phyloP scores from a whole-genome alignment of 2,113 vertebrate species.

The Podarcis cretensis region DNA sequence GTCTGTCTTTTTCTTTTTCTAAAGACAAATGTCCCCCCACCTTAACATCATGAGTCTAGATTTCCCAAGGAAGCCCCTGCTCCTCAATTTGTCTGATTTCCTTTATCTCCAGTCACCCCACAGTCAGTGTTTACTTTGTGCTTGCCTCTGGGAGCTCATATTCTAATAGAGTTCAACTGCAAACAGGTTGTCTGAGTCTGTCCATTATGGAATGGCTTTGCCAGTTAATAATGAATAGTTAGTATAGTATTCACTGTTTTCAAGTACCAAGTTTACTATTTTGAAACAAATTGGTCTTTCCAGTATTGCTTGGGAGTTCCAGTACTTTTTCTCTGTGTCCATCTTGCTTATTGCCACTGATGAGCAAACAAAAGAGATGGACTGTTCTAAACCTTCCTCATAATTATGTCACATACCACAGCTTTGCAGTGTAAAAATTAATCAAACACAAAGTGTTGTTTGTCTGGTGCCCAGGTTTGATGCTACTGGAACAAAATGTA shows the following conservation, averaged over 20 bases:
- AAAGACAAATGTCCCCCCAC: not conserved
- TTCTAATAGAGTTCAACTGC: not conserved
- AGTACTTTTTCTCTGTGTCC: not conserved
- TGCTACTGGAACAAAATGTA: not conserved
- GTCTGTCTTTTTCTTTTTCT: not conserved
- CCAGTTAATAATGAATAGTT: not conserved
- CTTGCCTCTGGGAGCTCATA: not conserved
- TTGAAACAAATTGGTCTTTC: not conserved
- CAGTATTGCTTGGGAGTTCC: not conserved
- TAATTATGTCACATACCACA: not conserved
- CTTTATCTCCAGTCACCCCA: not conserved
- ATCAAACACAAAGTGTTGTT: not conserved
- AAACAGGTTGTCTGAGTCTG: not conserved
- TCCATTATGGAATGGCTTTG: not conserved
- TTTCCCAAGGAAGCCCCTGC: not conserved
- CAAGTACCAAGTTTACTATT: not conserved
- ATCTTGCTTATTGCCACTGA: not conserved
- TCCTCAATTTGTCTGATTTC: not conserved
- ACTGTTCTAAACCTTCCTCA: constrained; percentile 1
- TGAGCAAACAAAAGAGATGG: not conserved
- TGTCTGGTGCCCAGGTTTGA: not conserved
- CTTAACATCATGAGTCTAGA: not conserved
- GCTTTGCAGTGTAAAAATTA: not conserved
- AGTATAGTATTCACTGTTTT: not conserved
- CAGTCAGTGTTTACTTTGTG: not conserved